phyloP scores from a whole-genome alignment of 2,888 invertebrate species.

The Sussaba pulchella region DNA sequence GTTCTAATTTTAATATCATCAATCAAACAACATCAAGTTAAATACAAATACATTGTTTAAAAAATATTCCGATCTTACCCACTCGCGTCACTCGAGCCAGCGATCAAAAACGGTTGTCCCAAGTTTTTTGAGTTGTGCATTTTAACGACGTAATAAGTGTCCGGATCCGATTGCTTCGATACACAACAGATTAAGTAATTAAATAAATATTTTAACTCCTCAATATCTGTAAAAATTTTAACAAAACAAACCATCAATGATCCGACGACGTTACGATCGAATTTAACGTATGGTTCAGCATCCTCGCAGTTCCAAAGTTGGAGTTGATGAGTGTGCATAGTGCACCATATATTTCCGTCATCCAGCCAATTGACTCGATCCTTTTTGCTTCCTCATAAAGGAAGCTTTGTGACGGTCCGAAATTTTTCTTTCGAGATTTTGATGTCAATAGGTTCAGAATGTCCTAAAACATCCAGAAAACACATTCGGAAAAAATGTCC shows the following conservation, averaged over 20 bases:
- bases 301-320: slow-evolving; percentile 89
- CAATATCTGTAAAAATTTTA: too few species aligned
- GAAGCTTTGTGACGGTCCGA: too few species aligned
- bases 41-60: not conserved
- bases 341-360: slow-evolving; percentile 86
- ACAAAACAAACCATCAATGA: slow-evolving; percentile 85
- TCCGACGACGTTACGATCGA: slow-evolving; percentile 87
- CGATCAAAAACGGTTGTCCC: slow-evolving; percentile 86
- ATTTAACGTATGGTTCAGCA: slow-evolving; percentile 87
- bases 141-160: slow-evolving; percentile 88
- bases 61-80: slow-evolving; percentile 84
- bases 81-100: slow-evolving; percentile 87
- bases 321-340: slow-evolving; percentile 90
- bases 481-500: too few species aligned
- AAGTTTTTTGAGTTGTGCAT: slow-evolving; percentile 85
- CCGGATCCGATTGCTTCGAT: slow-evolving; percentile 86
- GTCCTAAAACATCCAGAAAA: too few species aligned
- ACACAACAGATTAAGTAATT: not conserved
- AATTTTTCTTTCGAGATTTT: too few species aligned
- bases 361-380: slow-evolving; percentile 85
- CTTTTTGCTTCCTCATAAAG: too few species aligned
- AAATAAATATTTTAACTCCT: too few species aligned
- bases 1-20: too few species aligned
- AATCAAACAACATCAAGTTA: too few species aligned
- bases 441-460: too few species aligned